Conservation (phyloP, 2,797 vertebrate species). For the Furcifer pardalis region DNA sequence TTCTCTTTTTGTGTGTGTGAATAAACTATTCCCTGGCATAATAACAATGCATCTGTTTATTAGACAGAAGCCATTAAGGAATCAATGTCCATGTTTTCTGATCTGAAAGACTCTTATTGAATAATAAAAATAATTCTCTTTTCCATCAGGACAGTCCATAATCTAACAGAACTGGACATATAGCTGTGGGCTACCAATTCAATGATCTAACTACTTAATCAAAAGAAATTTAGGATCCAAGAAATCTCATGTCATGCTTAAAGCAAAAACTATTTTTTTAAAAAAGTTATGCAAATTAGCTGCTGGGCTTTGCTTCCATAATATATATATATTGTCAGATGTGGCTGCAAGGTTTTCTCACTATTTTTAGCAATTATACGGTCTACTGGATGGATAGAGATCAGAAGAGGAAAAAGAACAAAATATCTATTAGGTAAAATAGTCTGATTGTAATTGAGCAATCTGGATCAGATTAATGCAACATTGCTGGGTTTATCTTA, state of each 20-base stretch:
- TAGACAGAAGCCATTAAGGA: not conserved
- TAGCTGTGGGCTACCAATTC: slow-evolving; percentile 18
- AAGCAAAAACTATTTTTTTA: slow-evolving; percentile 5
- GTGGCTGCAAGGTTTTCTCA: not conserved
- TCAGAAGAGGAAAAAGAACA: not conserved
- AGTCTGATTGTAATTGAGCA: not conserved
- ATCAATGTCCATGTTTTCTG: not conserved
- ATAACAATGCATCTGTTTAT: not conserved
- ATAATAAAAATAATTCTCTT: not conserved
- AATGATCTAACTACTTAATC: slow-evolving; percentile 35
- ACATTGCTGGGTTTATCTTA: not conserved
- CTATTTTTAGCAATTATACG: slow-evolving; percentile 11
- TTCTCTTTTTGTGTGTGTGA: not conserved
- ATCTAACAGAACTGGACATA: slow-evolving; percentile 20
- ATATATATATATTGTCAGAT: slow-evolving; percentile 26
- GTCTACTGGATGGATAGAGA: not conserved
- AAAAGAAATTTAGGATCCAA: slow-evolving; percentile 8
- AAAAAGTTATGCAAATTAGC: not conserved
- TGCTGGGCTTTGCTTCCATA: not conserved
- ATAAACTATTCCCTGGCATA: not conserved
- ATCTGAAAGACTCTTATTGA: not conserved
- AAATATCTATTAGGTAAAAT: not conserved
- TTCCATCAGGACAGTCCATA: not conserved
- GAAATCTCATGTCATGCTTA: slow-evolving; percentile 29
- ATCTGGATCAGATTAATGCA: not conserved